Evolutionary conservation across 2,113 vertebrate genomes (phyloP).

Genomic region (Neotoma lepida): DNA sequence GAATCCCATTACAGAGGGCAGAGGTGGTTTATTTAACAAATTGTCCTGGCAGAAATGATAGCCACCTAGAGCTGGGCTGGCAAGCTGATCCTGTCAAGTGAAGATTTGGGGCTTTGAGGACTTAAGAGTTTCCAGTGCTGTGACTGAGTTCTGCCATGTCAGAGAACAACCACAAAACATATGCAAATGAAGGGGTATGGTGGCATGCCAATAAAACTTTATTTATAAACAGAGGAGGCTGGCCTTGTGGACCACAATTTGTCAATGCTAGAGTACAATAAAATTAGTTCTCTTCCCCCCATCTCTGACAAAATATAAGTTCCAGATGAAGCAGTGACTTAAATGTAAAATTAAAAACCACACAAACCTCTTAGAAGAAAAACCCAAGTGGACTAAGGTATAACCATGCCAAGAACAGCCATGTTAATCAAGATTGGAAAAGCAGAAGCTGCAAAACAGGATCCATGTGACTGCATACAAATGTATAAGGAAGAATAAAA

Average conservation of each 20-base stretch:
- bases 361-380: conserved; percentile 43
- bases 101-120: neutral
- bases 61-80: neutral
- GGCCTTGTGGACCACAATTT: neutral
- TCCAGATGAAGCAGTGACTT: neutral
- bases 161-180: neutral
- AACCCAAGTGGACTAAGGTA: neutral
- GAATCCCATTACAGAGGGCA: conserved; percentile 43
- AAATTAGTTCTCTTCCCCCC: neutral
- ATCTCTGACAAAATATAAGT: conserved; percentile 40
- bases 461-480: conserved; percentile 39
- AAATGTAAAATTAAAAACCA: conserved; percentile 43
- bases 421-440: conserved; percentile 20
- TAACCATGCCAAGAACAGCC: neutral
- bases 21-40: conserved; percentile 34
- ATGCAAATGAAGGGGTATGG: neutral
- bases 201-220: conserved; percentile 60
- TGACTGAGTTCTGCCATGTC: neutral
- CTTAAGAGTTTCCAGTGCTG: neutral
- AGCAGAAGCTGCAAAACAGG: neutral
- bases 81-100: neutral
- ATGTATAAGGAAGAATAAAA: conserved; percentile 21
- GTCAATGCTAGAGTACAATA: neutral
- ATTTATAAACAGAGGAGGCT: conserved; percentile 33
- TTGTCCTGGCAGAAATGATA: conserved; percentile 6